Conservation (phyloP, 2,888 invertebrate genomes). For the Thereva unica region DNA sequence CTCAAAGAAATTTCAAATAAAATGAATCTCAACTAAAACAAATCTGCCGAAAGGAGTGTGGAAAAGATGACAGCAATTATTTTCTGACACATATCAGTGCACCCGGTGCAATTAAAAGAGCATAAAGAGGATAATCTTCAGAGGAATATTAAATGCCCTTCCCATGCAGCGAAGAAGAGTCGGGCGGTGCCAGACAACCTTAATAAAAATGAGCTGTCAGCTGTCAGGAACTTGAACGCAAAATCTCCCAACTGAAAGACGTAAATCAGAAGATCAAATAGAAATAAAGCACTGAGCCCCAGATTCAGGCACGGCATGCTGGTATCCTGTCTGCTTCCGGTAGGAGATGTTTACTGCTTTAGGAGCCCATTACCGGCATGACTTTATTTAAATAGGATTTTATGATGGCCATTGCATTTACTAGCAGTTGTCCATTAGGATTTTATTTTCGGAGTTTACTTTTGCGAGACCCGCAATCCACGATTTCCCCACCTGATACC, state of each 20-base stretch:
- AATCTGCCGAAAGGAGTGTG: too few species aligned
- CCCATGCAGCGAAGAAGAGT: background rate
- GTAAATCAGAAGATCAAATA: conserved; percentile 19
- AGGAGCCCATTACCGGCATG: background rate
- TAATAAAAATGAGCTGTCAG: conserved; percentile 17
- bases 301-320: background rate
- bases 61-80: too few species aligned
- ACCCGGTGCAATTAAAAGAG: conserved; percentile 14
- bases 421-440: too few species aligned
- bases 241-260: conserved; percentile 22
- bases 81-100: conserved; percentile 3
- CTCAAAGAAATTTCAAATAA: too few species aligned
- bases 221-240: conserved; percentile 8
- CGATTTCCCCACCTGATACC: too few species aligned
- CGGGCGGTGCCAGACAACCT: background rate
- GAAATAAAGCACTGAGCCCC: background rate
- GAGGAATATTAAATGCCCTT: background rate
- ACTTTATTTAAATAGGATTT: too few species aligned
- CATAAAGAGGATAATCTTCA: conserved; percentile 7
- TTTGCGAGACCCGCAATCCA: too few species aligned
- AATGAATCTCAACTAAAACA: too few species aligned
- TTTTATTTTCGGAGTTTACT: too few species aligned
- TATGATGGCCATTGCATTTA: too few species aligned
- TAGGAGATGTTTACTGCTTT: background rate
- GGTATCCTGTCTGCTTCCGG: background rate